Percentiles rank a stretch among this genome's conserved stretches.
Conservation (phyloP, 2,113 vertebrate species). For the Cavia porcellus region DNA sequence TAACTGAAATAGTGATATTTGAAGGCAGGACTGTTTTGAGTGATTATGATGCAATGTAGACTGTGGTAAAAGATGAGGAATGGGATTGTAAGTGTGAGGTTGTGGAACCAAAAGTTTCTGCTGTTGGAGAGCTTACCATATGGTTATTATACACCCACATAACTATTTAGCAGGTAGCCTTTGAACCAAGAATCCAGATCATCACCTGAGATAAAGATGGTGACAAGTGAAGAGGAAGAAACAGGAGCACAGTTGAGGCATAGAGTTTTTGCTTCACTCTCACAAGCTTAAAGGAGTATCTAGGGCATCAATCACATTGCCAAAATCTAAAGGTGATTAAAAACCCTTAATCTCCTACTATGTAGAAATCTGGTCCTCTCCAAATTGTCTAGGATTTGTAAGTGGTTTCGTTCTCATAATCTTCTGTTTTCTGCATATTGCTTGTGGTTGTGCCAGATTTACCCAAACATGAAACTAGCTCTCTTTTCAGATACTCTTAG, state of each 20-base stretch:
- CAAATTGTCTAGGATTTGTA: not conserved
- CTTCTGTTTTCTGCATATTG: not conserved
- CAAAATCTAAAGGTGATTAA: not conserved
- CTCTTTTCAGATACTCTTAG: not conserved
- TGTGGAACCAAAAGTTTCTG: not conserved
- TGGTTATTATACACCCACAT: not conserved
- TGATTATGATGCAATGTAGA: not conserved
- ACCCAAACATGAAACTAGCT: not conserved
- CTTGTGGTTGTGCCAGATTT: not conserved
- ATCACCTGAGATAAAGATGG: not conserved
- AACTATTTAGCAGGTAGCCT: not conserved
- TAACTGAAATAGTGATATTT: not conserved
- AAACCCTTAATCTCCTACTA: not conserved
- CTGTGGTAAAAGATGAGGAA: not conserved
- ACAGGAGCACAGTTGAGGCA: not conserved
- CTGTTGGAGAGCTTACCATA: not conserved
- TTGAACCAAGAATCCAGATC: not conserved
- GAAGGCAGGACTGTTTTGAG: not conserved
- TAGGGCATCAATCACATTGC: not conserved
- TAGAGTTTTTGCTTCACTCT: not conserved
- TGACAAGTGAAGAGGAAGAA: not conserved
- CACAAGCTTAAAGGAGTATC: not conserved
- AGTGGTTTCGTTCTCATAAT: not conserved
- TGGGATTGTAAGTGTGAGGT: not conserved
- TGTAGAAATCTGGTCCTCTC: not conserved